Evolutionary conservation across 2,797 vertebrate genomes (phyloP), one percentile per base, ranked within the genome.

Genomic region (Meda fulgida): DNA sequence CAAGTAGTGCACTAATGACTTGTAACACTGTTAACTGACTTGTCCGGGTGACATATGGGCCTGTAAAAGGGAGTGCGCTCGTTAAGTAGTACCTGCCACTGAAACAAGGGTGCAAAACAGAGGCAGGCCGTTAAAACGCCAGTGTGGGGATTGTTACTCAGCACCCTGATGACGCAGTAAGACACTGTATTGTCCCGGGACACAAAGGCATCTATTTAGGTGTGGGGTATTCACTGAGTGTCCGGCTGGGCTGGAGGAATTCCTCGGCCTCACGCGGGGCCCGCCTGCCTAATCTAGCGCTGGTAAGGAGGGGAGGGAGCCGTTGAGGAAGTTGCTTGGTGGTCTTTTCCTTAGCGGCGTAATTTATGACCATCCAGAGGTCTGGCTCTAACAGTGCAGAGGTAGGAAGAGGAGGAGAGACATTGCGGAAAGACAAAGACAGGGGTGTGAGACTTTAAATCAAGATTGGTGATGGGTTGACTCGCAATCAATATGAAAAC

Each of bases 171-270:
- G 93, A 92, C 94, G 93, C 91, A 93, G 93, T 89, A 87, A 93
- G 93, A 93, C 87, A 65, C 88, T 69, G 86, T 90, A 93, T 95
- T 95, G 94, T 96, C 90, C 91, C 65, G 75, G 78, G 86, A 91
- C 93, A 94, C 95, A 95, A 94, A 92, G 91, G 84, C 82, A 85
- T 91, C 94, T 89, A 92, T 95, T 95, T 93, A 93, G 91, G 89
- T 86, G 55, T 73, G 1, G 88, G 91, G 91, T 92, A 93, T 94
- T 94, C 94, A 94, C 92, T 78, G 89, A 85, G 88, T 90, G 91
- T 94, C 92, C 84, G 86, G 81, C 85, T 83, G 55, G 88, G 84
- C 65, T 63, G 81, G 87, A 78, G 86, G 85, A 90, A 91, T 91
- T 90, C 87, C 84, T 84, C 78, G 87, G 67, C 90, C 90, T 89